Conservation (phyloP, 2,113 vertebrate species). For the Talpa occidentalis region DNA sequence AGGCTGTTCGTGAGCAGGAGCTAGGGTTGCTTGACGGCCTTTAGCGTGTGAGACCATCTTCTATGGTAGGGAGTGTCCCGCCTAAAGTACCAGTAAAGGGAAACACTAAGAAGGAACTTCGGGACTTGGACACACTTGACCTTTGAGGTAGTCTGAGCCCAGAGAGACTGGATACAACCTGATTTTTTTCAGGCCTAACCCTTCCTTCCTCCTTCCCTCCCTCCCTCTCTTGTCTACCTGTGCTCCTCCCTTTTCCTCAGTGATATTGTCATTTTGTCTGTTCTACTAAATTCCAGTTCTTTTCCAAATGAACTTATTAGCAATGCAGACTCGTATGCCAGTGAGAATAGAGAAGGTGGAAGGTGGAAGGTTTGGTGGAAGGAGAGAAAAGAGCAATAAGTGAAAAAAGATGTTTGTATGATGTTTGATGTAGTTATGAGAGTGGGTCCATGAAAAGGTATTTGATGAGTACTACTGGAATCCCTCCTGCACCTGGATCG, state of each 20-base stretch:
- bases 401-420: neutral
- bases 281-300: neutral
- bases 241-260: neutral
- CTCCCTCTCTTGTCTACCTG: neutral
- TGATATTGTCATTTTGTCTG: neutral
- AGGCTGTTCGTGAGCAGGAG: neutral
- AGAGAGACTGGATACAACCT: neutral
- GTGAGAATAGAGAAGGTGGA: neutral
- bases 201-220: neutral
- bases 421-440: neutral
- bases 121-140: neutral
- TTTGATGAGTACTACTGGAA: neutral
- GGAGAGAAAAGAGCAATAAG: neutral
- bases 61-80: neutral
- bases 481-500: neutral
- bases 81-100: neutral
- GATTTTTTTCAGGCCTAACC: neutral
- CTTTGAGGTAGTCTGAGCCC: neutral
- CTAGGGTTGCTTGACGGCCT: neutral
- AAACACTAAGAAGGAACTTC: neutral
- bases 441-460: neutral
- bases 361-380: neutral
- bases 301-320: conserved; percentile 26
- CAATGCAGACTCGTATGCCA: neutral
- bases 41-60: neutral